Conservation (phyloP, 2,888 invertebrate genomes). For the Ophion costatus region DNA sequence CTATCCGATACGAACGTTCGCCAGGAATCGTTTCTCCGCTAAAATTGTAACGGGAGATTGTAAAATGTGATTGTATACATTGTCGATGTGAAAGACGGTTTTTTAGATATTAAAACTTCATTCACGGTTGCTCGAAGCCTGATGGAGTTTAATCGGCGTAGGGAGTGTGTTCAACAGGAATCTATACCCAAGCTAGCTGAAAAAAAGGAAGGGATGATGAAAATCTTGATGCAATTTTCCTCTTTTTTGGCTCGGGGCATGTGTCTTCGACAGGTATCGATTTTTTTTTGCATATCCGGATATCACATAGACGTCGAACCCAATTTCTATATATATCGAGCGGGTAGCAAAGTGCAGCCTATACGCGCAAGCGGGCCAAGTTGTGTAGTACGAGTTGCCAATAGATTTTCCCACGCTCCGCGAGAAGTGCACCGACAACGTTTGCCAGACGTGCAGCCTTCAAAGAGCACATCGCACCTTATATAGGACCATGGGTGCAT, state of each 20-base stretch:
- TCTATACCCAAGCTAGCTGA: neutral
- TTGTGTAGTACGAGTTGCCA: conserved; percentile 6
- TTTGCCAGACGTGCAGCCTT: neutral
- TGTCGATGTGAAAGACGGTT: neutral
- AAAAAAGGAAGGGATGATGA: conserved; percentile 7
- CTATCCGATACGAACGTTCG: neutral
- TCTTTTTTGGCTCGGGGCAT: neutral
- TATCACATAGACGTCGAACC: conserved; percentile 15
- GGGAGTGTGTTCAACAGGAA: neutral
- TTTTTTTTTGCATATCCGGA: conserved; percentile 2
- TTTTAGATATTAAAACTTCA: neutral
- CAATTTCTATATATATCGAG: conserved; percentile 3
- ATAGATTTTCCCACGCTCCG: conserved; percentile 39
- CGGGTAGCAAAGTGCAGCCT: neutral
- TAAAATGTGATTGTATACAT: neutral
- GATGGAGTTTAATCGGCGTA: neutral
- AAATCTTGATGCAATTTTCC: conserved; percentile 16
- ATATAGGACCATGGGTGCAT: neutral
- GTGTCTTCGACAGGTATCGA: conserved; percentile 43
- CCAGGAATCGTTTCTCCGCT: neutral
- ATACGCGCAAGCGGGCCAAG: neutral
- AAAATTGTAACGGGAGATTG: neutral
- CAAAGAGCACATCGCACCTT: conserved; percentile 27
- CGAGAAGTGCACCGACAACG: conserved; percentile 26
- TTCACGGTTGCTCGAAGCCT: neutral